These are phyloP conservation scores for Halcyon smyrnensis DNA, from an alignment of 2,797 vertebrate genomes.

Conservation along the genomic window DNA sequence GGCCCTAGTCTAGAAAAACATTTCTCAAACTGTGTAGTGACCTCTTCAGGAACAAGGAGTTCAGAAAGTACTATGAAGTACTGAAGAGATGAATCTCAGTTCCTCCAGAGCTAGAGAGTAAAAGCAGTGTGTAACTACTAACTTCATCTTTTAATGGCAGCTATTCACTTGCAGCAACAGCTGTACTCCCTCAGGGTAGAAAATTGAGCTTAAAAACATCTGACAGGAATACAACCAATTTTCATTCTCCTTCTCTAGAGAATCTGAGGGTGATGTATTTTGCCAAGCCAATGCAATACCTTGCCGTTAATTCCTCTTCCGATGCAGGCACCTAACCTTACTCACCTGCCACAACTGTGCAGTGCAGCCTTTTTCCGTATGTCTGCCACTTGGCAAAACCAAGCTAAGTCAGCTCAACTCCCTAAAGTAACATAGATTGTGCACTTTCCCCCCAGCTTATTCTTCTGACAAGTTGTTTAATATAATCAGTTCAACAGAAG, in stretches of 20 bases:
- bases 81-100: neutral
- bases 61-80: neutral
- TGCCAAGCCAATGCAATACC: neutral
- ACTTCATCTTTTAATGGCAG: neutral
- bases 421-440: neutral
- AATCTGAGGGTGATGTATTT: neutral
- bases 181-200: slow-evolving; percentile 53
- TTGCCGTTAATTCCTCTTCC: neutral
- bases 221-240: slow-evolving; percentile 5
- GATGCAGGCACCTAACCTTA: neutral
- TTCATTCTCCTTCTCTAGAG: neutral
- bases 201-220: slow-evolving; percentile 49
- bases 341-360: neutral
- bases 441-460: neutral
- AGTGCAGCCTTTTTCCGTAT: neutral
- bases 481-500: neutral
- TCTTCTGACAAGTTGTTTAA: neutral
- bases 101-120: neutral
- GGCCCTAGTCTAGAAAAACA: neutral
- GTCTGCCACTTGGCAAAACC: neutral
- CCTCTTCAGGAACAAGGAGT: neutral
- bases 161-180: slow-evolving; percentile 46
- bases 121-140: neutral
- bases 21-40: neutral
- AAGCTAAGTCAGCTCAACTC: neutral